Base-by-base conservation (phyloP, 2,888 invertebrate species). In the Tenthredo livida region DNA sequence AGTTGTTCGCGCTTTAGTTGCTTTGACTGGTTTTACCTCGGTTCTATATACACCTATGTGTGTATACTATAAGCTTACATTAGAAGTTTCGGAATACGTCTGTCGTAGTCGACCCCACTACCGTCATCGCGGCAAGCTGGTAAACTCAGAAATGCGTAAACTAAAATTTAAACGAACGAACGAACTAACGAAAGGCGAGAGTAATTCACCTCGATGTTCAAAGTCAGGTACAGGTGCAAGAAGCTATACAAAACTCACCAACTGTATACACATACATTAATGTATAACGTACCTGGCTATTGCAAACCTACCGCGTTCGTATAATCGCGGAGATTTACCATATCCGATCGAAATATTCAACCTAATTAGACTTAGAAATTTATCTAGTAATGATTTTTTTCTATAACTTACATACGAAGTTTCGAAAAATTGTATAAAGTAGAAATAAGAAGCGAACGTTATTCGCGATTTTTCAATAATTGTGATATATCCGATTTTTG, bases 1-100 rank as follows among this genome's bases (percentile, higher is more conserved):
- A 73, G 72, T 43, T 73, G 72, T 43, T 40, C n/a, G 43, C 12
- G 43, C 25, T 67, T 67, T 67, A 33, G 67, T 67, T 67, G 15
- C 67, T 67, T 33, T 33, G 67, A 33, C 67, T 67, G 33, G 33
- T 29, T 67, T 33, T 67, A 61, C 61, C 33, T 67, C 67, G 29
- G 15, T 33, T 67, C 33, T 33, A 67, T 15, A 29, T 21, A 21
- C 9, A 25, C 21, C 21, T 61, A 61, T 21, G 25, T 61, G 7
- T 33, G 4, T 61, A 29, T 15, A 25, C 12, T 25, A 61, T 21
- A 21, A 29, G 25, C 65, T 67, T 33, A 67, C 33, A 67, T 67
- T 67, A 67, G 67, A 67, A 67, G 61, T 61, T 61, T 61, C 10
- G 12, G 61, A 21, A 61, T 25, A 61, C 25, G 61, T 61, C 12